Base-by-base conservation (phyloP, 2,888 invertebrate genomes). In the Rhabditoides inermis region DNA sequence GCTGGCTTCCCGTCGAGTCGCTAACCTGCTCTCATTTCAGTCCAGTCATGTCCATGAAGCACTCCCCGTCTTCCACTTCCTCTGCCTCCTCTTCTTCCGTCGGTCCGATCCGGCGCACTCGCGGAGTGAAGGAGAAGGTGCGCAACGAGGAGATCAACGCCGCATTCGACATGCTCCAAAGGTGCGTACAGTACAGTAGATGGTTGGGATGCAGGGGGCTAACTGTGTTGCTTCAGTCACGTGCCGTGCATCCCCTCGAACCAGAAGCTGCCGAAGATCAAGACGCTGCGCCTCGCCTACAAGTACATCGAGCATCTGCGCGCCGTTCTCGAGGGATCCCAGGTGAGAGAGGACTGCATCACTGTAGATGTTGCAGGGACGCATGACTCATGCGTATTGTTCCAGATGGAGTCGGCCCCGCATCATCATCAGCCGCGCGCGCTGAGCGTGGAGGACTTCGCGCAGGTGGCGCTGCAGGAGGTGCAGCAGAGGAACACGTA, bases 201-300 rank as follows among this genome's bases (percentile, higher is more conserved):
- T 4, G n/a, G n/a, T n/a, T n/a, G n/a, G n/a, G n/a, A n/a, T n/a
- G n/a, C n/a, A n/a, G n/a, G n/a, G n/a, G n/a, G n/a, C n/a, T n/a
- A n/a, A n/a, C n/a, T n/a, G n/a, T n/a, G n/a, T n/a, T n/a, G n/a
- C n/a, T n/a, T n/a, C n/a, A n/a, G n/a, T 7, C 15, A 7, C 15
- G 22, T 39, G 40, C 51, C 46, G 5, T 46, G 25, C 32, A 39
- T 55, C 10, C 55, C 46, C 7, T n/a, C 20, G 18, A 45, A 52
- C 20, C 37, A 36, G 36, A 40, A 40, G 23, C 40, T 58, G 40
- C 55, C 58, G 12, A 58, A 55, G 45, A 51, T 58, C 39, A 58
- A 55, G 45, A 58, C 51, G 28, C 46, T 58, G 1, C 55, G 58
- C 15, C 41, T 58, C 30, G 49, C 58, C 1, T 12, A 26, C 36